These are phyloP conservation scores for Lasioglossum calceatum DNA, from an alignment of 2,888 invertebrate genomes.

Conservation along the genomic window DNA sequence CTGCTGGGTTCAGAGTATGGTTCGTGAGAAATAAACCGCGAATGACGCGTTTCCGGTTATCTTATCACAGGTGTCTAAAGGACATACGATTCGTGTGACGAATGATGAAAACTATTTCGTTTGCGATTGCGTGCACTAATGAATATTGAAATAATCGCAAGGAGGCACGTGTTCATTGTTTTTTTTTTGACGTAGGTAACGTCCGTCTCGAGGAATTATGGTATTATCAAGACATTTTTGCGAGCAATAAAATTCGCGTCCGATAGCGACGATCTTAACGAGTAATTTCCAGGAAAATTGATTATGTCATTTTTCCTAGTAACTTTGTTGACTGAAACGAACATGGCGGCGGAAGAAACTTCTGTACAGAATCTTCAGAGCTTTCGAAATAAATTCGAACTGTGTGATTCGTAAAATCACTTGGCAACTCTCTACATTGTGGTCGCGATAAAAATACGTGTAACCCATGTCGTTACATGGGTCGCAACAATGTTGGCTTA, in stretches of 20 bases:
- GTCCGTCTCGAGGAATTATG: not conserved
- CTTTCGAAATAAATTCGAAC: not conserved
- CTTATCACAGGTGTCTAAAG: conserved; percentile 57
- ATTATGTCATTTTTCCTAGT: not conserved
- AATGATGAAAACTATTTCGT: conserved; percentile 23
- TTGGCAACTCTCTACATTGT: no score
- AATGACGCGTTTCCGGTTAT: conserved; percentile 59
- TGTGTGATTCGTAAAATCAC: not conserved
- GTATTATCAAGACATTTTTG: not conserved
- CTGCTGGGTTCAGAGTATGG: not conserved
- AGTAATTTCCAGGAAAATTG: not conserved
- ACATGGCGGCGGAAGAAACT: not conserved
- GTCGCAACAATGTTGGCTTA: conserved; percentile 53
- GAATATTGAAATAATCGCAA: conserved; percentile 18
- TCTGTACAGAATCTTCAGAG: not conserved
- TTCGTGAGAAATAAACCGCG: conserved; percentile 28
- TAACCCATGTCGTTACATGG: not conserved
- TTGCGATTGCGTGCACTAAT: not conserved
- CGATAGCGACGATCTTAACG: not conserved
- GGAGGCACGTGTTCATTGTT: not conserved
- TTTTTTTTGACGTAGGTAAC: conserved; percentile 20
- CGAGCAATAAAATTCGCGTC: not conserved
- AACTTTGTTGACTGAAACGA: not conserved
- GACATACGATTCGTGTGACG: conserved; percentile 35
- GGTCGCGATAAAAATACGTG: not conserved